A percentile compares a stretch with the other conserved stretches of the same genome.
Conservation (phyloP, 2,797 vertebrate species). For the Chiroxiphia lanceolata region DNA sequence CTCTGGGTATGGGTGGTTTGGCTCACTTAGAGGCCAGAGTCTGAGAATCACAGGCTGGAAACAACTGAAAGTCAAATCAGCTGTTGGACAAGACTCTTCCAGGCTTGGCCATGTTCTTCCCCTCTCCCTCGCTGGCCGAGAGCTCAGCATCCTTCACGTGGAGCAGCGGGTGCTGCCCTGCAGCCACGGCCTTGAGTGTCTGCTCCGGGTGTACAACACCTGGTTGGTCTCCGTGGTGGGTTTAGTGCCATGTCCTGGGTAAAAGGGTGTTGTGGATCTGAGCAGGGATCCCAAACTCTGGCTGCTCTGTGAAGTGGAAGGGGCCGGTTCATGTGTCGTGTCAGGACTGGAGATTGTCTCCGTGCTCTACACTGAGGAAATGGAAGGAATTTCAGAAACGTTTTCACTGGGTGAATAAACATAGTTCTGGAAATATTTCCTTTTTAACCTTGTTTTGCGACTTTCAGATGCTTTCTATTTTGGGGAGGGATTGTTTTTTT, state of each 20-base stretch:
- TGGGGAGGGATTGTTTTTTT: background rate
- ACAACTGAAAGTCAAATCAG: background rate
- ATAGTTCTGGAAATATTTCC: background rate
- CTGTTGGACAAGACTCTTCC: background rate
- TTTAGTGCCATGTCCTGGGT: background rate
- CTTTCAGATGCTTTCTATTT: background rate
- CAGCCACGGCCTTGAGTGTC: background rate
- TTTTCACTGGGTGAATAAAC: background rate
- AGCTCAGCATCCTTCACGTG: rapidly evolving
- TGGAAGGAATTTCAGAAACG: background rate
- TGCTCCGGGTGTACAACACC: rapidly evolving
- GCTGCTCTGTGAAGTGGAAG: rapidly evolving
- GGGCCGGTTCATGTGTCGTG: rapidly evolving
- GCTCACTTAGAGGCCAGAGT: background rate
- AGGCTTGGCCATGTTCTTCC: background rate
- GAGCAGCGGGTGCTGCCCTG: background rate
- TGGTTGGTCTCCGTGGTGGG: rapidly evolving
- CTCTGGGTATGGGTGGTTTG: background rate
- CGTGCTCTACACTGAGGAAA: background rate
- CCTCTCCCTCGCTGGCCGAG: rapidly evolving
- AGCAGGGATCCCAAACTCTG: rapidly evolving
- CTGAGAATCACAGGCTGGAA: background rate
- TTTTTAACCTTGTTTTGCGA: background rate
- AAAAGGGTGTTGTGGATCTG: background rate
- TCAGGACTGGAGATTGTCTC: background rate